A percentile compares a stretch with the other conserved stretches of the same genome.
These are phyloP conservation scores for Watsonalla cultraria DNA, from an alignment of 2,888 invertebrate species.

Conservation along the genomic window DNA sequence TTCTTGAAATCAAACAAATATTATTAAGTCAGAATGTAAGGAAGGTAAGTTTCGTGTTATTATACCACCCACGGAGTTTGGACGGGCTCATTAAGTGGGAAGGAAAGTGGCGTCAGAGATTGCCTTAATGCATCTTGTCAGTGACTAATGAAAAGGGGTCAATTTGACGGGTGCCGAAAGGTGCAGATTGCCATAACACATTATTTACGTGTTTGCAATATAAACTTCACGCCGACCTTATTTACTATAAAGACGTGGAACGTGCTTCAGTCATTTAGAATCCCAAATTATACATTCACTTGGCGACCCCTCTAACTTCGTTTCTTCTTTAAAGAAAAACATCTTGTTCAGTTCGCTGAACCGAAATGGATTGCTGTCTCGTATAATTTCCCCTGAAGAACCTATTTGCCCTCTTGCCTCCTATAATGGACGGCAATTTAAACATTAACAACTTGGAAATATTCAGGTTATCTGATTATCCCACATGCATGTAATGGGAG, in stretches of 20 bases:
- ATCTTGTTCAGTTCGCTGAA: slow-evolving; percentile 16
- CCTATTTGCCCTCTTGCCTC: neutral
- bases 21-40: too few relatives aligned
- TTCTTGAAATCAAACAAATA: too few relatives aligned
- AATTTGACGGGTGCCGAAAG: neutral
- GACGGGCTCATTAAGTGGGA: too few relatives aligned
- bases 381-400: slow-evolving; percentile 9
- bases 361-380: slow-evolving; percentile 13
- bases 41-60: slow-evolving; percentile 1
- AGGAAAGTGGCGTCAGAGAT: too few relatives aligned
- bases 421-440: neutral
- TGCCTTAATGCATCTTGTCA: too few relatives aligned
- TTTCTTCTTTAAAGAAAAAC: slow-evolving; percentile 22
- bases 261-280: slow-evolving; percentile 44
- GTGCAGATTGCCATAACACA: slow-evolving; percentile 1
- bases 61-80: too few relatives aligned
- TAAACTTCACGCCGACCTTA: slow-evolving; percentile 26
- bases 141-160: too few relatives aligned
- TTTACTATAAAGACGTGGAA: slow-evolving; percentile 24
- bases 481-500: neutral
- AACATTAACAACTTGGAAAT: slow-evolving; percentile 10
- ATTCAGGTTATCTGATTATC: neutral
- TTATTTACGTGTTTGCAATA: slow-evolving; percentile 45
- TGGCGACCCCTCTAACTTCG: slow-evolving; percentile 26
- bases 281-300: slow-evolving; percentile 45